Base-by-base conservation (phyloP, 1,140 invertebrate species). In the Stratiolaelaps scimitus region DNA sequence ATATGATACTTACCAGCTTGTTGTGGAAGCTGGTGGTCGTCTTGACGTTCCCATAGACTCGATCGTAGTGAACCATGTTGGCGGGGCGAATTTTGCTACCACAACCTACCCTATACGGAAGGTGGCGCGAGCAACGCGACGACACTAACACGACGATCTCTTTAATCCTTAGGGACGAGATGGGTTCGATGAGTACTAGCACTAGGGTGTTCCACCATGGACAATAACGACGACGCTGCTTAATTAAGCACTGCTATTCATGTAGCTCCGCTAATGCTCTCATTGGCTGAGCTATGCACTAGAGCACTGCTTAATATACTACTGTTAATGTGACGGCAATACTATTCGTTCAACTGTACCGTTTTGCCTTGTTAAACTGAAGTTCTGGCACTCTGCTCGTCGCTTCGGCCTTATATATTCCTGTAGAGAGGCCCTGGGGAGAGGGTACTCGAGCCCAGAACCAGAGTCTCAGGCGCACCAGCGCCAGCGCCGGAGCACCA, bases 21-120 rank as follows among this genome's bases (percentile, higher is more conserved):
- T 60, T 60, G 53, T n/a, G 26, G 17, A 60, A 23, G 17, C 13
- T 60, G 53, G 26, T 26, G 15, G 53, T 6, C 34, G 4, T 26
- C 17, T 23, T 34, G 23, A 60, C 15, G 2, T 26, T 60, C 13
- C 53, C 53, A 23, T 60, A 60, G 2, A 60, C 53, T 26, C 34
- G 53, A 60, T 60, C 53, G 26, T 29, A 60, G 34, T 60, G 53
- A 60, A 60, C 53, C 53, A 60, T 60, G 26, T 60, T 60, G 53
- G 26, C 53, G 10, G 34, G 4, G 34, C 10, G 34, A 10, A 40
- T 40, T 4, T 40, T 40, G n/a, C n/a, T n/a, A n/a, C 34, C 34
- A 10, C 34, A 6, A 10, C 10, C 34, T 40, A 40, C 34, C 34
- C 34, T 10, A 40, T 10, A 40, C 34, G 10, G 34, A 60, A n/a